These are phyloP conservation scores for Apeira syringaria DNA, from an alignment of 2,888 invertebrate species.

Conservation along the genomic window DNA sequence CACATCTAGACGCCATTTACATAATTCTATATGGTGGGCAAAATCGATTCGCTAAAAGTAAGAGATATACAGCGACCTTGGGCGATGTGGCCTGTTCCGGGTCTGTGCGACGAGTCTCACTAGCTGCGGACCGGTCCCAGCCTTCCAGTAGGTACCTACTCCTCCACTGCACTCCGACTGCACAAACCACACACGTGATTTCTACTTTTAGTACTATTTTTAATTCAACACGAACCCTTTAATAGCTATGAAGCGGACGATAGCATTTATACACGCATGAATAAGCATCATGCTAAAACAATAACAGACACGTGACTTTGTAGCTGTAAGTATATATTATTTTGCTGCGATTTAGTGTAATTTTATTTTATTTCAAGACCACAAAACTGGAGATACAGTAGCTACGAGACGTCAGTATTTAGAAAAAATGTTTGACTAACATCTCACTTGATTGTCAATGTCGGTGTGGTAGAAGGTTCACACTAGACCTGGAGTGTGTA, in stretches of 20 bases:
- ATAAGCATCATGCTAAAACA: neutral
- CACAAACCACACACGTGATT: conserved; percentile 20
- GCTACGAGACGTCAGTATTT: too few species aligned
- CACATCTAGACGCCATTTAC: conserved; percentile 33
- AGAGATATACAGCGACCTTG: conserved; percentile 74
- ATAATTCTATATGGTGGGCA: conserved; percentile 33
- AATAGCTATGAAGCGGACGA: conserved; percentile 1
- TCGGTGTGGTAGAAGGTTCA: too few species aligned
- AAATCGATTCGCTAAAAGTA: conserved; percentile 56
- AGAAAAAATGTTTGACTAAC: too few species aligned
- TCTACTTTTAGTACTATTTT: neutral
- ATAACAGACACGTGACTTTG: neutral
- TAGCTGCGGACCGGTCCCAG: conserved; percentile 50
- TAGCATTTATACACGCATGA: neutral
- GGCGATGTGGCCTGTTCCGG: conserved; percentile 67
- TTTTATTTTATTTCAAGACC: too few species aligned
- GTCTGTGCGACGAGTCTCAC: conserved; percentile 54
- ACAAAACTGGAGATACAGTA: too few species aligned
- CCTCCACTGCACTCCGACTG: conserved; percentile 40
- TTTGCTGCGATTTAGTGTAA: too few species aligned
- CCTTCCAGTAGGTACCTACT: conserved; percentile 24
- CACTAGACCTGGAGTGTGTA: too few species aligned
- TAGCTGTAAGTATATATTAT: too few species aligned
- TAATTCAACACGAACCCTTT: neutral
- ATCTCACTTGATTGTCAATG: too few species aligned